These are phyloP conservation scores for Berghia stephanieae DNA, from an alignment of 1,140 invertebrate species.

Conservation along the genomic window DNA sequence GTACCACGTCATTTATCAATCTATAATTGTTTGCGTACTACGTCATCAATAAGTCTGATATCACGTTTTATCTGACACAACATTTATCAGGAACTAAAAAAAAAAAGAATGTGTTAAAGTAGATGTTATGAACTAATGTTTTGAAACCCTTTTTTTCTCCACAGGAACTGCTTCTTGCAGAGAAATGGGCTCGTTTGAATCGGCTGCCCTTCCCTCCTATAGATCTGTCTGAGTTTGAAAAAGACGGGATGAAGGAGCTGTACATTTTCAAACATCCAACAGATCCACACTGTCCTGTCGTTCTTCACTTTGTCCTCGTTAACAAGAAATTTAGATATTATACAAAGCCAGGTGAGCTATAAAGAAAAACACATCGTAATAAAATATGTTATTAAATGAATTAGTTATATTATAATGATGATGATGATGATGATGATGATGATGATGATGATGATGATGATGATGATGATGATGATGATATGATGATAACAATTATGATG, in stretches of 20 bases:
- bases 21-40: no score
- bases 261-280: slow-evolving; percentile 68
- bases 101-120: no score
- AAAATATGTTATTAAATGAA: no score
- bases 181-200: slow-evolving; percentile 68
- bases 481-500: no score
- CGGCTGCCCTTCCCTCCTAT: slow-evolving; percentile 68
- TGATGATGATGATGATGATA: neutral
- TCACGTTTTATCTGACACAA: no score
- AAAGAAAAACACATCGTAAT: neutral
- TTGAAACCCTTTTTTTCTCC: slow-evolving; percentile 18
- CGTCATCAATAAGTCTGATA: no score
- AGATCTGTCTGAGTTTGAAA: slow-evolving; percentile 60
- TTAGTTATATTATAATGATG: no score
- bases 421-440: neutral
- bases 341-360: slow-evolving; percentile 64
- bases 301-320: slow-evolving; percentile 68
- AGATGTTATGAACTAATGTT: no score
- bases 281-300: slow-evolving; percentile 67
- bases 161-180: slow-evolving; percentile 68
- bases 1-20: no score
- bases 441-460: slow-evolving; percentile 1
- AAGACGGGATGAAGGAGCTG: slow-evolving; percentile 66
- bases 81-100: no score
- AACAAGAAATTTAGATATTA: slow-evolving; percentile 67